Evolutionary conservation across 2,888 invertebrate species (phyloP), one percentile per base, ranked within the genome.

Genomic region (Heliconius cydno): DNA sequence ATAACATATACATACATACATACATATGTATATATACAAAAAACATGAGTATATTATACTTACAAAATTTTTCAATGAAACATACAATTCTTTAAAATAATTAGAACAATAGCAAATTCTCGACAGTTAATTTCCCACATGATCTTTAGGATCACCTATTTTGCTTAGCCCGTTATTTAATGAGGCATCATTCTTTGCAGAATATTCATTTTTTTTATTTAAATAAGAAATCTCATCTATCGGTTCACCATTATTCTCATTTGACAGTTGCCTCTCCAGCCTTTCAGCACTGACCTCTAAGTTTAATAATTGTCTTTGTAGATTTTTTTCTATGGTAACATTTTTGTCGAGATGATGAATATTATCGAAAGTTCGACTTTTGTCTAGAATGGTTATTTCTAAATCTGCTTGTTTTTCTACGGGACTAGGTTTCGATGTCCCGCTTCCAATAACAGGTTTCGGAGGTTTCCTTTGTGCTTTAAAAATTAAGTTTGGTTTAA

Each of bases 301-400:
- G 30, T 72, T 72, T 10, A 52, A 52, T 30, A 22, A 19, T 28
- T 72, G 71, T 12, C 52, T 72, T 52, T 52, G 22, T 19, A 22
- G 28, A 30, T 1, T 5, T 34, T 34, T 34, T 34, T 34, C 34
- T 7, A 34, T 7, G 7, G 34, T 9, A 34, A 34, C 71, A 10
- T 52, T 72, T 30, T 72, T 66, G 38, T 57, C 66, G 5, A 38
- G 63, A 15, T 74, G 63, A 5, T 19, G 1, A 9, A 72, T n/a
- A 63, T 34, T 77, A 12, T 25, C 19, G 4, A 22, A 22, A 19
- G 41, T 65, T 41, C 34, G 65, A 65, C 57, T 73, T 38, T 79
- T 80, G 46, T 79, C 76, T 12, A 76, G 46, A 22, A 71, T 79
- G 7, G 76, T 72, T 46, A 46, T 46, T 13, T 46, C 12, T 46